Conservation (phyloP, 2,113 vertebrate genomes). For the Hippocampus mohnikei region DNA sequence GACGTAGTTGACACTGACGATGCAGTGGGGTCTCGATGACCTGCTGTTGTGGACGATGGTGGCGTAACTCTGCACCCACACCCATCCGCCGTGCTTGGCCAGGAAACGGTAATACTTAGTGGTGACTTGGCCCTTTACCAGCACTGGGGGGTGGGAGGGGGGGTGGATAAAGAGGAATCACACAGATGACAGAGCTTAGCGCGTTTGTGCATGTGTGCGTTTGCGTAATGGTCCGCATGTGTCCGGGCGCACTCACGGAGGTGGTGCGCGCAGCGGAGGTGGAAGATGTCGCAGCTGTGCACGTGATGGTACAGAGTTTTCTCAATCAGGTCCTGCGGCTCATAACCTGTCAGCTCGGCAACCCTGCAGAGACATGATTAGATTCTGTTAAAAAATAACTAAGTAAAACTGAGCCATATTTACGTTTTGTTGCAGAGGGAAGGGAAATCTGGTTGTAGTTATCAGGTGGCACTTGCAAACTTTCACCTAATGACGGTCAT, state of each 20-base stretch:
- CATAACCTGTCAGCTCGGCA: conserved; percentile 94
- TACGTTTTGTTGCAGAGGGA: neutral
- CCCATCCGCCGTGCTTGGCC: conserved; percentile 96
- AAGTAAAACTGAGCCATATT: neutral
- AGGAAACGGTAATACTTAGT: conserved; percentile 97
- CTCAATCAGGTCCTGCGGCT: conserved; percentile 98
- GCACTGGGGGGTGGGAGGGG: conserved; percentile 70
- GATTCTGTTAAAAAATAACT: neutral
- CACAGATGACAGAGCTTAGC: conserved; percentile 17
- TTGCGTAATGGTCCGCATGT: neutral
- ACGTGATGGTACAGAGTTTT: conserved; percentile 98
- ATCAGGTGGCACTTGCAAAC: neutral
- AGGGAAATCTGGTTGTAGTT: neutral
- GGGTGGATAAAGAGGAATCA: conserved; percentile 23
- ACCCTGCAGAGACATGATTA: conserved; percentile 75
- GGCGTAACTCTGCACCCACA: conserved; percentile 97
- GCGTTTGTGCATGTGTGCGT: conserved; percentile 1
- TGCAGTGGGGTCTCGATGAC: conserved; percentile 93
- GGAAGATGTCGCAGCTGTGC: conserved; percentile 96
- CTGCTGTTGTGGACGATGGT: conserved; percentile 98
- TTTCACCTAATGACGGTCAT: neutral
- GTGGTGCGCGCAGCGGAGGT: conserved; percentile 95
- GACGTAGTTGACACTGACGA: conserved; percentile 98
- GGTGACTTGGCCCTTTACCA: conserved; percentile 98
- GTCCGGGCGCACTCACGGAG: conserved; percentile 79